Conservation (phyloP, 1,140 invertebrate genomes). For the Brachionus rotundiformis region DNA sequence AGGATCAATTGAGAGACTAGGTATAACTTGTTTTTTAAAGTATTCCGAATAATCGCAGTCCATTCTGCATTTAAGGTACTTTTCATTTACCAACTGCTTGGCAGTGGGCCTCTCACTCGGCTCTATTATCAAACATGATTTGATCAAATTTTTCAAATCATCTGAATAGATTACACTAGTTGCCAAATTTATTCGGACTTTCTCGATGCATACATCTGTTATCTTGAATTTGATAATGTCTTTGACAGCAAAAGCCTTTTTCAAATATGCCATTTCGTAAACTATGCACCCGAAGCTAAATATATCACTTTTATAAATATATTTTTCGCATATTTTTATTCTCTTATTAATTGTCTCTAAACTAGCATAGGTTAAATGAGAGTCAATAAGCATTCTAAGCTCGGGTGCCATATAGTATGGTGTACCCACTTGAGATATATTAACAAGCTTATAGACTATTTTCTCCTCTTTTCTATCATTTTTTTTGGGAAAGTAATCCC, state of each 20-base stretch:
- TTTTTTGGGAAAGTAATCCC: neutral
- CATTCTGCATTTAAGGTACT: neutral
- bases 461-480: neutral
- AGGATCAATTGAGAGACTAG: neutral
- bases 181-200: neutral
- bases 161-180: slow-evolving; percentile 8
- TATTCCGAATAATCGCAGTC: slow-evolving; percentile 23
- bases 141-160: slow-evolving; percentile 47
- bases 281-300: slow-evolving; percentile 45
- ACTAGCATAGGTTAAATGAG: slow-evolving; percentile 30
- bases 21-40: slow-evolving; percentile 45
- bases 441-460: slow-evolving; percentile 39
- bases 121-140: neutral
- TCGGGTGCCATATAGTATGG: slow-evolving; percentile 42
- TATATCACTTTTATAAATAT: slow-evolving; percentile 42
- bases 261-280: slow-evolving; percentile 29
- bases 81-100: neutral
- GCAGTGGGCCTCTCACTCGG: neutral
- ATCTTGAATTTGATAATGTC: slow-evolving; percentile 27
- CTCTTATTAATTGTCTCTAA: slow-evolving; percentile 33
- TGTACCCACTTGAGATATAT: slow-evolving; percentile 49
- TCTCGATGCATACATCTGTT: neutral
- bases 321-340: slow-evolving; percentile 28
- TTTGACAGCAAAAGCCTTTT: slow-evolving; percentile 24
- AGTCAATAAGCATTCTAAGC: slow-evolving; percentile 40